Conservation (phyloP, 2,113 vertebrate species). For the Triplophysa rosa region DNA sequence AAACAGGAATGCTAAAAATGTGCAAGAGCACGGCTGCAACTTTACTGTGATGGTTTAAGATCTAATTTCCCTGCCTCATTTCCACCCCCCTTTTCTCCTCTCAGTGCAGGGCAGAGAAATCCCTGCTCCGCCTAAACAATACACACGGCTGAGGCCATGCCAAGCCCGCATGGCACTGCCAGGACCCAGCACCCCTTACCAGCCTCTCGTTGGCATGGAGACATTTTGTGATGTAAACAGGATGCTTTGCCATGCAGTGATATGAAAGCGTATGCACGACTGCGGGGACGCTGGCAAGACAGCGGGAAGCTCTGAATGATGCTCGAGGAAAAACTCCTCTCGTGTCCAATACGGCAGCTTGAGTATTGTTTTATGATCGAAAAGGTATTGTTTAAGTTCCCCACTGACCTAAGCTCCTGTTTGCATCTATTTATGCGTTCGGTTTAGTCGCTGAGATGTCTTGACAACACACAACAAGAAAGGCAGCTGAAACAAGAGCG, state of each 20-base stretch:
- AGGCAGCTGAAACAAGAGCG: slow-evolving; percentile 26
- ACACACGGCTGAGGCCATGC: slow-evolving; percentile 45
- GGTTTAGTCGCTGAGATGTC: slow-evolving; percentile 31
- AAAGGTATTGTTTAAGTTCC: slow-evolving; percentile 35
- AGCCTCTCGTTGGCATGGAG: slow-evolving; percentile 43
- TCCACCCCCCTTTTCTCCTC: slow-evolving; percentile 5
- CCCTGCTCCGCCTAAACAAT: slow-evolving; percentile 53
- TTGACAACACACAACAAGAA: slow-evolving; percentile 36
- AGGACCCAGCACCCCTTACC: slow-evolving; percentile 50
- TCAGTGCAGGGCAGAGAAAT: slow-evolving; percentile 59
- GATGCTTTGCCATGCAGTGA: slow-evolving; percentile 38
- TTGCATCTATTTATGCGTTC: slow-evolving; percentile 52
- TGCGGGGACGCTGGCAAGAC: neutral
- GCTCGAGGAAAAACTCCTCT: slow-evolving; percentile 14
- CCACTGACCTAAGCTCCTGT: neutral
- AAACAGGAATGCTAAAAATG: slow-evolving; percentile 37
- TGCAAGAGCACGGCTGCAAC: neutral
- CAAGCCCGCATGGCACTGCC: slow-evolving; percentile 62
- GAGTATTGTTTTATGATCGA: slow-evolving; percentile 28
- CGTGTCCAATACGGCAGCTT: slow-evolving; percentile 18
- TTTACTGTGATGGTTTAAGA: slow-evolving; percentile 24
- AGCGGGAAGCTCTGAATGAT: neutral
- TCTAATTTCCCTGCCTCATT: slow-evolving; percentile 1
- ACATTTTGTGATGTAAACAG: slow-evolving; percentile 53
- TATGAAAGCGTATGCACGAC: slow-evolving; percentile 29